Evolutionary conservation across 2,113 vertebrate species (phyloP).

Genomic region (Geococcyx californianus): DNA sequence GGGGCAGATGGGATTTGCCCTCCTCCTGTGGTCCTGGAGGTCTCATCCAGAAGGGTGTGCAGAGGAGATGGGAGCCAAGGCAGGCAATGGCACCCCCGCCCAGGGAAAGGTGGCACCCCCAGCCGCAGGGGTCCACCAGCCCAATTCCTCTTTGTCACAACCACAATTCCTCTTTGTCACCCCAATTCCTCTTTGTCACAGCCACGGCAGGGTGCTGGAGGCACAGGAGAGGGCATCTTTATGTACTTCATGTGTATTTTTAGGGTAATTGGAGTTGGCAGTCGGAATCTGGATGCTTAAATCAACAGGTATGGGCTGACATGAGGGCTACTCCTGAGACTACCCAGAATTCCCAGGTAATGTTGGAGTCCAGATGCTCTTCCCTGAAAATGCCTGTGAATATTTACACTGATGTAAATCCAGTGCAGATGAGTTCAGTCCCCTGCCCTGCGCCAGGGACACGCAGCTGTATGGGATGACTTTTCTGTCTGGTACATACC

Average conservation of each 20-base stretch:
- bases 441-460: neutral
- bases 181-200: neutral
- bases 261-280: neutral
- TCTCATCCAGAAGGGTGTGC: neutral
- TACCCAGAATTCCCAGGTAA: neutral
- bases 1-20: neutral
- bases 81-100: neutral
- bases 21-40: rapidly evolving
- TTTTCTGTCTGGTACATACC: neutral
- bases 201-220: rapidly evolving
- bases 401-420: neutral
- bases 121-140: rapidly evolving
- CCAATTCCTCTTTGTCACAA: neutral
- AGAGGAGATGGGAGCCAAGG: rapidly evolving
- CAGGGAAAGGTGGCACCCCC: neutral
- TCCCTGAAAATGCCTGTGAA: neutral
- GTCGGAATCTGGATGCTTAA: rapidly evolving
- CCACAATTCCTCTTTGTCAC: rapidly evolving
- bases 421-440: neutral
- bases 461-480: neutral
- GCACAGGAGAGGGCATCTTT: neutral
- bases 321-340: neutral
- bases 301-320: neutral
- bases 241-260: neutral
- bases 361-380: neutral